phyloP scores from a whole-genome alignment of 2,888 invertebrate genomes.

The Drosophila lutescens region DNA sequence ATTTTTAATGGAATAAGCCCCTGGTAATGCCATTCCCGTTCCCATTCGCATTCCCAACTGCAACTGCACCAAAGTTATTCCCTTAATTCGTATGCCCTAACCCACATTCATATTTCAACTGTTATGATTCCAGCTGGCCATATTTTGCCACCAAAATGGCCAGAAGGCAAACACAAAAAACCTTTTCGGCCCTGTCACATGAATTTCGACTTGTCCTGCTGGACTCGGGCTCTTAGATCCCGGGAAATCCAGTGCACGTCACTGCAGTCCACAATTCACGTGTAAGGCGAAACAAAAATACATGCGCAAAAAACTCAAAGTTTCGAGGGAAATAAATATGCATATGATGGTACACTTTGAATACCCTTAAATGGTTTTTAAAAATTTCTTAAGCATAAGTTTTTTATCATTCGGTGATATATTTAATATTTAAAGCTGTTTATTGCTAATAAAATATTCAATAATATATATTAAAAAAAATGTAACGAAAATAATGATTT shows the following conservation, averaged over 20 bases:
- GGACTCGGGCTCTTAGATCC: conserved; percentile 24
- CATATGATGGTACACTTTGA: too few relatives aligned
- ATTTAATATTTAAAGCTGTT: too few relatives aligned
- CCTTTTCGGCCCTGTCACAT: conserved; percentile 60
- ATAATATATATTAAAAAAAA: too few relatives aligned
- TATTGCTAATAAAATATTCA: too few relatives aligned
- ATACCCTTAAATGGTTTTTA: neutral
- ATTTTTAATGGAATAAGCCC: conserved; percentile 38
- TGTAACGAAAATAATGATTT: too few relatives aligned
- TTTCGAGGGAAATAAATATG: neutral
- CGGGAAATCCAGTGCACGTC: conserved; percentile 51
- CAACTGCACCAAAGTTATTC: conserved; percentile 16
- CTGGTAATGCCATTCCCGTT: conserved; percentile 10
- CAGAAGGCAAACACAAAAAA: conserved; percentile 60
- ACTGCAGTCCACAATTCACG: conserved; percentile 75
- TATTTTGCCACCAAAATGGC: conserved; percentile 67
- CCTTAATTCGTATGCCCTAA: conserved; percentile 30
- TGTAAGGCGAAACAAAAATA: conserved; percentile 22
- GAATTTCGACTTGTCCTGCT: conserved; percentile 64
- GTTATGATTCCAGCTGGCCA: conserved; percentile 48
- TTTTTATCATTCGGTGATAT: too few relatives aligned
- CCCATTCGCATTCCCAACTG: neutral
- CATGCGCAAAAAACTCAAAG: conserved; percentile 16
- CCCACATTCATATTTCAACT: conserved; percentile 38
- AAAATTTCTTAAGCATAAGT: neutral